Evolutionary conservation across 1,140 invertebrate genomes (phyloP).

Genomic region (Vanessa atalanta): DNA sequence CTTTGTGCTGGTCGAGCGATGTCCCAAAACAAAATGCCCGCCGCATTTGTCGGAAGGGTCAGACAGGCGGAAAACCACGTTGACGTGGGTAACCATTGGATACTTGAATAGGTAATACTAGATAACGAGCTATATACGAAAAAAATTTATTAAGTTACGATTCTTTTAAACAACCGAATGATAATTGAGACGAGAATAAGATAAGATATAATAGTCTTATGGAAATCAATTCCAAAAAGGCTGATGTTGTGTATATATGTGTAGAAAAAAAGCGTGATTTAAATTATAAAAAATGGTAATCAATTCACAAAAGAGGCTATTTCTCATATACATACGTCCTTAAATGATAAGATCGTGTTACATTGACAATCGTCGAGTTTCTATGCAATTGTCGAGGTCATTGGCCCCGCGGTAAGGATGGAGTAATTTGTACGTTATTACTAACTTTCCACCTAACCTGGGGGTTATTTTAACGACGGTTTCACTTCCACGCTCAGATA

Average conservation of each 20-base stretch:
- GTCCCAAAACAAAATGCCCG: conserved; percentile 28
- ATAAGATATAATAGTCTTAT: no score
- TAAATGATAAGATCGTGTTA: conserved; percentile 20
- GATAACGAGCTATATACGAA: conserved; percentile 5
- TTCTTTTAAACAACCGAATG: background rate
- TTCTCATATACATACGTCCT: conserved; percentile 9
- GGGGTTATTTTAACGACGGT: conserved; percentile 27
- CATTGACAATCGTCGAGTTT: conserved; percentile 32
- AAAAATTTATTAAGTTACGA: conserved; percentile 11
- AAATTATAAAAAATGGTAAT: background rate
- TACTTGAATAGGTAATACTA: conserved; percentile 7
- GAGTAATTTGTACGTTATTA: conserved; percentile 44
- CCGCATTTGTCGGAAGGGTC: conserved; percentile 12
- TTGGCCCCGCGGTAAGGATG: conserved; percentile 36
- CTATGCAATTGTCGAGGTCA: conserved; percentile 39
- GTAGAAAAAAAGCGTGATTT: no score
- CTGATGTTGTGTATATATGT: no score
- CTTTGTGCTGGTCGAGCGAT: conserved; percentile 7
- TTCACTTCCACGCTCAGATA: conserved; percentile 20
- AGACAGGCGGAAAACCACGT: conserved; percentile 36
- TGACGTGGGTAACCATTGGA: conserved; percentile 29
- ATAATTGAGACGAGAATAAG: no score
- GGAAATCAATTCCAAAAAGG: no score
- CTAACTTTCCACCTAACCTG: conserved; percentile 41
- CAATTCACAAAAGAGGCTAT: background rate